phyloP scores from a whole-genome alignment of 2,113 vertebrate species.

The Scolopax mira region DNA sequence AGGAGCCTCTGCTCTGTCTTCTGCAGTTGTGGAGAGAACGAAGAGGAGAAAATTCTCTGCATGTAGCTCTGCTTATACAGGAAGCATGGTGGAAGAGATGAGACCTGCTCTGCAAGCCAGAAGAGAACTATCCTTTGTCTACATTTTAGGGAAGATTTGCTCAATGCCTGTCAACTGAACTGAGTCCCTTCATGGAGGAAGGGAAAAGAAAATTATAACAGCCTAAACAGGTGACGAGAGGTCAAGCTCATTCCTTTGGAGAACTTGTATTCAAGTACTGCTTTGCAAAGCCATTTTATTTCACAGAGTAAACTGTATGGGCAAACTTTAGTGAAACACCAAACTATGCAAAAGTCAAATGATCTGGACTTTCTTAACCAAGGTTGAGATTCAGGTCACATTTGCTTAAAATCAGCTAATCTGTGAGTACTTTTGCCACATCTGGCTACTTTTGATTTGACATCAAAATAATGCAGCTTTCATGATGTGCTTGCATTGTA shows the following conservation, averaged over 20 bases:
- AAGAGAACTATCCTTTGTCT: background rate
- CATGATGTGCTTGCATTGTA: background rate
- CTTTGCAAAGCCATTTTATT: background rate
- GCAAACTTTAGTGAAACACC: background rate
- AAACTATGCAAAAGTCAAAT: background rate
- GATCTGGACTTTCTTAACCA: background rate
- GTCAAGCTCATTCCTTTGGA: background rate
- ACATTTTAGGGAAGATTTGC: background rate
- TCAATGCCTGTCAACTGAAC: background rate
- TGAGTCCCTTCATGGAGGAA: background rate
- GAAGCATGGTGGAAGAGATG: background rate
- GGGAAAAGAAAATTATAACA: background rate
- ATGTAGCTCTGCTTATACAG: background rate
- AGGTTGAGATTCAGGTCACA: background rate
- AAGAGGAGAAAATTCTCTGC: background rate
- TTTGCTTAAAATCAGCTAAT: background rate
- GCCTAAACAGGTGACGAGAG: background rate
- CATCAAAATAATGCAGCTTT: conserved; percentile 11
- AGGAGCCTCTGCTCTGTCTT: background rate
- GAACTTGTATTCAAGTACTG: background rate
- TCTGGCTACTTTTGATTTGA: background rate
- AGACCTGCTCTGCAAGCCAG: background rate
- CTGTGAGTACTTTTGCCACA: background rate
- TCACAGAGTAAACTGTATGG: background rate
- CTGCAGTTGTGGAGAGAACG: background rate